Base-by-base conservation (phyloP, 1,140 invertebrate genomes). In the Hyles vespertilio region DNA sequence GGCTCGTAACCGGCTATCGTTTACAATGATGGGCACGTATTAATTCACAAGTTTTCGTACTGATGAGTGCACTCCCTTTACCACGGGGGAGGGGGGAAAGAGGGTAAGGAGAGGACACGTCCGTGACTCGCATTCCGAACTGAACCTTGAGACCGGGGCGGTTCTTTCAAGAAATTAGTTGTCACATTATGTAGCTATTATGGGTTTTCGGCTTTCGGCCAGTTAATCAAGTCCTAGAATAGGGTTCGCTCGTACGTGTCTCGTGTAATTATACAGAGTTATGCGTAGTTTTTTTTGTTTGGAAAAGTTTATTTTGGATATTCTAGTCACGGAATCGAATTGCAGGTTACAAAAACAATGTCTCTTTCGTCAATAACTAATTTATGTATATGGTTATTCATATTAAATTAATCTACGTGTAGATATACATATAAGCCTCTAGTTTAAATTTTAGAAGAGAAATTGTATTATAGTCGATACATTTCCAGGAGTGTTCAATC, bases 151-250 rank as follows among this genome's bases (percentile, higher is more conserved):
- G 82, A 80, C 78, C 71, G 69, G 67, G 76, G 66, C 70, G 75
- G 65, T 78, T 76, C 78, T 75, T 81, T 69, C 77, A 80, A 80
- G 81, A 84, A 86, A 86, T 86, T 86, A 84, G 77, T 81, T 86
- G 83, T 84, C 81, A 82, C 83, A 86, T 83, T 84, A 83, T 69
- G 72, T 79, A 72, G 63, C 75, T 78, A 84, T 84, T 82, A 83
- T 72, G 76, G 76, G 67, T 32, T 77, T 67, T 64, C 56, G 59
- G 48, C 60, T 34, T 51, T 51, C n/a, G 36, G 50, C 22, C 33
- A 34, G 34, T 51, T 51, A 51, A 51, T 40, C 36, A 40, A 8
- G 36, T 40, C 1, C 22, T 22, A 22, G 36, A 40, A 40, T 40
- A 8, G 36, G 8, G 36, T 8, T 40, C 22, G 22, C 22, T 22